phyloP scores from a whole-genome alignment of 2,797 vertebrate species.

The Sebastolobus altivelis region DNA sequence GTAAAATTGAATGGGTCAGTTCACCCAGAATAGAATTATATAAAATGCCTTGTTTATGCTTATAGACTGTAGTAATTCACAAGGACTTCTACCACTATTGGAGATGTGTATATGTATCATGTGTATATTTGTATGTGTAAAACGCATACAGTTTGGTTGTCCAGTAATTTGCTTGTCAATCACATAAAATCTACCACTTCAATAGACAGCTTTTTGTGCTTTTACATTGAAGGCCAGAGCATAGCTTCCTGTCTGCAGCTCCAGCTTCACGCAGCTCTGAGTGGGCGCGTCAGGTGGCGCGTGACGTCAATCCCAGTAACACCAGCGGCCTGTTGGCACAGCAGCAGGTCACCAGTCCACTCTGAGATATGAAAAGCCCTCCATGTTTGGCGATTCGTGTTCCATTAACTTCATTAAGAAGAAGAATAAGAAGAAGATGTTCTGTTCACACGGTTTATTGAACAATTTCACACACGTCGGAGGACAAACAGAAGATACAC shows the following conservation, averaged over 20 bases:
- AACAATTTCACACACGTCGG: slow-evolving; percentile 79
- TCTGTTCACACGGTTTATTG: slow-evolving; percentile 83
- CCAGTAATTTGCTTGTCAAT: neutral
- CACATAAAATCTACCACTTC: neutral
- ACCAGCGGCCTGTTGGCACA: slow-evolving; percentile 57
- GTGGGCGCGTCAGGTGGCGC: slow-evolving; percentile 73
- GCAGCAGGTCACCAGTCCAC: slow-evolving; percentile 56
- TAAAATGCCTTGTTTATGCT: neutral
- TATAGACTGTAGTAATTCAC: neutral
- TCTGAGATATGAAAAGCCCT: slow-evolving; percentile 46
- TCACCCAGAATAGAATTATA: neutral
- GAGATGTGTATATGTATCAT: neutral
- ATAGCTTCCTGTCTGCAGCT: neutral
- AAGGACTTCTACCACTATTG: neutral
- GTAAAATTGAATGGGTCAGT: neutral
- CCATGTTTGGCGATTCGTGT: slow-evolving; percentile 52
- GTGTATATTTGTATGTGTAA: too few relatives aligned
- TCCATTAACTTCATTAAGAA: slow-evolving; percentile 33
- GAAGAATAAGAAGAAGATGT: neutral
- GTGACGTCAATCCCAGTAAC: slow-evolving; percentile 72
- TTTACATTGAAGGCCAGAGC: slow-evolving; percentile 55
- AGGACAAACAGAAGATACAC: slow-evolving; percentile 80
- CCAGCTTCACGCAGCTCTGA: slow-evolving; percentile 22
- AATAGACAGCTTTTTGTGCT: neutral
- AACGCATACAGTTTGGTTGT: neutral